Evolutionary conservation across 2,888 invertebrate species (phyloP), one percentile per base, ranked within the genome.

Genomic region (Elmis aenea): DNA sequence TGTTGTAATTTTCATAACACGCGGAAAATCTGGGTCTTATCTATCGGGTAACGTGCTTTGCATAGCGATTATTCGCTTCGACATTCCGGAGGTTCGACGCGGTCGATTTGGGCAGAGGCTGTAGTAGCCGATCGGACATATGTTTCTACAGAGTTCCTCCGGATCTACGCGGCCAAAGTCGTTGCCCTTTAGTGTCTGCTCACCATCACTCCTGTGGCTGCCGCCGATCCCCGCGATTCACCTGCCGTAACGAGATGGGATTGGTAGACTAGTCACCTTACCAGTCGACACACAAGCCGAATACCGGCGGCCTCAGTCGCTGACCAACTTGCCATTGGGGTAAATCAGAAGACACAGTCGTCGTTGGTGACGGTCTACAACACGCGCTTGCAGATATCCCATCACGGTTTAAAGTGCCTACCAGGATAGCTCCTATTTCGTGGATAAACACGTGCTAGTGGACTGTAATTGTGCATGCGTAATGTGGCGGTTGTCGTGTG

Each of bases 111-210:
- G 31, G 35, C 9, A 24, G 24, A 25, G 26, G 32, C 28, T 26
- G 26, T 33, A 33, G 38, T 37, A 34, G 26, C 38, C 35, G 37
- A 47, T 48, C 42, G 37, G 49, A 54, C 51, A 52, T 51, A 42
- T 52, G 51, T 57, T 54, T 49, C 50, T 48, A 48, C 47, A 51
- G 48, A 50, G 54, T 55, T 57, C 56, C 53, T 58, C 49, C 55
- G 54, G 54, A 55, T 55, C 54, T 50, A 46, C 48, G 44, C 40
- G 37, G 42, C 27, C 45, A 51, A 50, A 58, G 62, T 61, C 62
- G 62, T 63, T 63, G 63, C 55, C 62, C 63, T 62, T 56, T 58
- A 45, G 54, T 55, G 58, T 59, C 58, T 58, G 56, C 52, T 53
- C 49, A 45, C 50, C 52, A 51, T 49, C 53, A 48, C 49, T 50